Conservation (phyloP, 2,797 vertebrate species). For the Gastrophryne carolinensis region DNA sequence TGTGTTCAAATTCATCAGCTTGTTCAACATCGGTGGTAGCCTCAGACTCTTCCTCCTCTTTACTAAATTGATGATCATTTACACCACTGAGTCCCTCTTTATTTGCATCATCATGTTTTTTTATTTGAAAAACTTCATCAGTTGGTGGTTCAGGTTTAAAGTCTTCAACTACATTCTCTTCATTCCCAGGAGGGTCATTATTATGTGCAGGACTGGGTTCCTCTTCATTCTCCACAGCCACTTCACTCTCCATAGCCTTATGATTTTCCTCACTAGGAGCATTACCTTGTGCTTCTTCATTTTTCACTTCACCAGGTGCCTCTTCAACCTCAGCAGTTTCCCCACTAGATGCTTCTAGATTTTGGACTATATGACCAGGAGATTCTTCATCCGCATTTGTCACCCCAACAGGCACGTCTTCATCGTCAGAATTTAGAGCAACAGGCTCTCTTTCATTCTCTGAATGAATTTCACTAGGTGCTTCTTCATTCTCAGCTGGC, state of each 20-base stretch:
- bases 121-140: background rate
- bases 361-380: background rate
- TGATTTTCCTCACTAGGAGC: background rate
- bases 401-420: background rate
- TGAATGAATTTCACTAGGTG: background rate
- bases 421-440: background rate
- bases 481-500: slow-evolving; percentile 5
- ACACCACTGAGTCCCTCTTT: background rate
- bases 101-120: background rate
- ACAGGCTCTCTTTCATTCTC: background rate
- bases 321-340: background rate
- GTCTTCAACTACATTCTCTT: background rate
- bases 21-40: no score
- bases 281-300: background rate
- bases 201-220: background rate
- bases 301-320: background rate
- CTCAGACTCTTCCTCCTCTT: background rate
- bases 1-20: background rate
- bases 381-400: background rate
- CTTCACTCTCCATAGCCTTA: background rate
- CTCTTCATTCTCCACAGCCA: background rate
- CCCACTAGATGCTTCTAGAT: no score
- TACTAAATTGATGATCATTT: background rate
- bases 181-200: background rate
- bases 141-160: background rate